Evolutionary conservation across 2,113 vertebrate species (phyloP).

Genomic region (Ailurus styani): DNA sequence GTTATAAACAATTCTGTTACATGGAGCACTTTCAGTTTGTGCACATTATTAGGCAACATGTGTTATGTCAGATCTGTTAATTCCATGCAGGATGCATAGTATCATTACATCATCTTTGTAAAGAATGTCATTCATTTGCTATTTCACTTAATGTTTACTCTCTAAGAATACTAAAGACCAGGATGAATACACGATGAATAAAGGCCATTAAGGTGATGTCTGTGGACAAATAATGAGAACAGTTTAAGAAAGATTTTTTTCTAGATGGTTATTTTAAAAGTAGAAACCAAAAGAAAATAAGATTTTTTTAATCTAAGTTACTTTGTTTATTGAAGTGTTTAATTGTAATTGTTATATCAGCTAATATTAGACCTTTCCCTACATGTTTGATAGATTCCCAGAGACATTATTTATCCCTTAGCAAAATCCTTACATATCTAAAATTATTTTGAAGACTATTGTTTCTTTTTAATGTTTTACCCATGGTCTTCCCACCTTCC

Average conservation of each 20-base stretch:
- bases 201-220: background rate
- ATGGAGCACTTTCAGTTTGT: background rate
- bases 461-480: background rate
- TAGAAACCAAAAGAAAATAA: background rate
- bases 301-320: background rate
- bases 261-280: background rate
- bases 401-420: background rate
- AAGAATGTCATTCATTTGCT: background rate
- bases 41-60: background rate
- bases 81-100: background rate
- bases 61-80: background rate
- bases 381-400: background rate
- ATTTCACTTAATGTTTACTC: background rate
- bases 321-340: background rate
- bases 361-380: background rate
- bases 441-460: conserved; percentile 22
- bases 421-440: background rate
- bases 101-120: background rate
- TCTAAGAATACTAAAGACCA: background rate
- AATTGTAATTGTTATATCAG: background rate
- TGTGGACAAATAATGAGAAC: background rate
- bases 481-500: background rate
- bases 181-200: background rate
- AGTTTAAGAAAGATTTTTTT: background rate
- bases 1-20: background rate